A percentile compares a stretch with the other conserved stretches of the same genome.
phyloP scores from a whole-genome alignment of 2,888 invertebrate species.

The Auanema sp. region DNA sequence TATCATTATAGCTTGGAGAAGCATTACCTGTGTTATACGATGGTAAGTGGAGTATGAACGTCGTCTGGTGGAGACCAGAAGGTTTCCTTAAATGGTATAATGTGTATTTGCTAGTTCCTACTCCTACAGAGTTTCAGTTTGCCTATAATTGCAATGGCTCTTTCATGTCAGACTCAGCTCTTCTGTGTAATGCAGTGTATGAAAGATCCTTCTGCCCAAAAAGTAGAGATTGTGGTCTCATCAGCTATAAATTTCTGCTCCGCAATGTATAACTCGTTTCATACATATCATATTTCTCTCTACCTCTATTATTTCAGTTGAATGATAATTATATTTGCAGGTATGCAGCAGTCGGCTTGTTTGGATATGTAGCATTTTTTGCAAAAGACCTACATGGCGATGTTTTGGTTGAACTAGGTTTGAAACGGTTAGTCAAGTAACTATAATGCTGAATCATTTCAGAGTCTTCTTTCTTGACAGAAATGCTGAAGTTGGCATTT shows the following conservation, averaged over 20 bases:
- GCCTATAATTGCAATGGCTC: conserved; percentile 93
- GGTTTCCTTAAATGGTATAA: conserved; percentile 46
- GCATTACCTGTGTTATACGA: conserved; percentile 42
- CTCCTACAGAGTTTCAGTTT: conserved; percentile 65
- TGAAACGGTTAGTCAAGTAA: conserved; percentile 18
- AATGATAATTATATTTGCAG: conserved; percentile 7
- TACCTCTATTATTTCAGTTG: too few relatives aligned
- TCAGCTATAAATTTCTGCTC: conserved; percentile 89
- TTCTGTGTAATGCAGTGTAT: conserved; percentile 85
- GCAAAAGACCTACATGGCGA: conserved; percentile 75
- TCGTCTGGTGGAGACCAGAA: conserved; percentile 50
- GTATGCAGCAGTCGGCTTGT: conserved; percentile 52
- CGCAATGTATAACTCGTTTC: conserved; percentile 69
- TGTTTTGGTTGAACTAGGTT: conserved; percentile 80
- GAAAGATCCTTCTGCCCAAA: conserved; percentile 70
- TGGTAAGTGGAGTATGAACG: conserved; percentile 48
- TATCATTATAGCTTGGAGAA: conserved; percentile 27
- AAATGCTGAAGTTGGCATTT: conserved; percentile 90
- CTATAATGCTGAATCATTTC: conserved; percentile 11
- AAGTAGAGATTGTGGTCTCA: conserved; percentile 84
- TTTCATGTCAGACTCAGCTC: conserved; percentile 90
- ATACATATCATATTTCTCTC: too few relatives aligned
- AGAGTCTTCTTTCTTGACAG: conserved; percentile 70
- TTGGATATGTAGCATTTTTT: conserved; percentile 79
- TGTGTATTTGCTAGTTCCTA: background rate